A percentile compares a stretch with the other conserved stretches of the same genome.
phyloP scores from a whole-genome alignment of 1,140 invertebrate species.

The Hylyphantes graminicola region DNA sequence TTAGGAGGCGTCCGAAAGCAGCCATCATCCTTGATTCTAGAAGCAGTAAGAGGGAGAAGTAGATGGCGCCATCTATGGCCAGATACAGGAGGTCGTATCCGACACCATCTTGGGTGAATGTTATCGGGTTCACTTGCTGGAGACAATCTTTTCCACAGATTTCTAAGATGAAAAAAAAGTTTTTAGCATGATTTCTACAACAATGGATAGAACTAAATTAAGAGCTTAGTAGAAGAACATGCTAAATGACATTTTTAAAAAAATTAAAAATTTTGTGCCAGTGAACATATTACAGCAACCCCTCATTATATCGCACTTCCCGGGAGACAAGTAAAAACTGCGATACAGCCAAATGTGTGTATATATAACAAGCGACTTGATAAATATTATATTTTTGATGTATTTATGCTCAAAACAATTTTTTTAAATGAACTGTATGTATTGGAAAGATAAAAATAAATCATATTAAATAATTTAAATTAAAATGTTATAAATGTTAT shows the following conservation, averaged over 20 bases:
- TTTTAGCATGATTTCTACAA: not conserved
- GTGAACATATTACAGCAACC: not conserved
- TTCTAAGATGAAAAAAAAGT: conserved; percentile 38
- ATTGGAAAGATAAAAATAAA: too few species aligned
- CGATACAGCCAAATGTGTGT: too few species aligned
- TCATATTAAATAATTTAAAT: too few species aligned
- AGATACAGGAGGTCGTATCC: conserved; percentile 49
- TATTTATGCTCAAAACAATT: too few species aligned
- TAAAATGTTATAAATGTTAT: too few species aligned
- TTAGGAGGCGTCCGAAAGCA: not conserved
- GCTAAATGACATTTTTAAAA: not conserved
- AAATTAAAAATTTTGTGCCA: not conserved
- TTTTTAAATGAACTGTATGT: too few species aligned
- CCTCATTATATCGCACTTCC: too few species aligned
- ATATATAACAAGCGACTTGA: too few species aligned
- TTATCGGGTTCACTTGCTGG: not conserved
- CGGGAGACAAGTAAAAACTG: not conserved
- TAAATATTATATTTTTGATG: too few species aligned
- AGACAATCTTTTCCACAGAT: conserved; percentile 34
- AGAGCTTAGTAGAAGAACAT: not conserved
- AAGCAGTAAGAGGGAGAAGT: conserved; percentile 49
- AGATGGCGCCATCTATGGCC: conserved; percentile 49
- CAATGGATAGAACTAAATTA: not conserved
- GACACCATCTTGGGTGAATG: conserved; percentile 10
- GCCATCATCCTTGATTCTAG: conserved; percentile 29